Conservation (phyloP, 2,113 vertebrate species). For the Pleuronectes platessa region DNA sequence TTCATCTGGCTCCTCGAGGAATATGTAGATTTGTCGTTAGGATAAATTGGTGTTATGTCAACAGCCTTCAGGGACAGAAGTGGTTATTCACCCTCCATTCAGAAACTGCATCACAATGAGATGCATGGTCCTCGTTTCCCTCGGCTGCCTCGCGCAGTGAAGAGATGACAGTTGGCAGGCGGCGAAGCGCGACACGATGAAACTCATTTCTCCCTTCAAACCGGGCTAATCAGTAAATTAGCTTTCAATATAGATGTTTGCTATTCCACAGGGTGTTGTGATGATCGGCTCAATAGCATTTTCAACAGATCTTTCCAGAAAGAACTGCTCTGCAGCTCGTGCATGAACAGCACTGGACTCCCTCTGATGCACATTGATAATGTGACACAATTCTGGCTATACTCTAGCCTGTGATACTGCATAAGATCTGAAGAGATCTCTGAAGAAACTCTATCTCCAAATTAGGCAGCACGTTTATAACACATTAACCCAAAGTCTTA, state of each 20-base stretch:
- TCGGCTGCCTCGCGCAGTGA: constrained; percentile 21
- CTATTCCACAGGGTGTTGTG: constrained; percentile 13
- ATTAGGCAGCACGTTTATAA: neutral
- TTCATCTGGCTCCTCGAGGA: neutral
- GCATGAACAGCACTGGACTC: constrained; percentile 8
- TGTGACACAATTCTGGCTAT: constrained; percentile 1
- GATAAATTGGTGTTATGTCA: constrained; percentile 13
- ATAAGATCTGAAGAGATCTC: neutral
- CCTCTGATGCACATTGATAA: constrained; percentile 31
- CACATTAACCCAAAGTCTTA: constrained; percentile 2
- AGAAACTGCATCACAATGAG: constrained; percentile 26
- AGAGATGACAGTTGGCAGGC: constrained; percentile 48
- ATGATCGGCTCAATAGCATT: constrained; percentile 32
- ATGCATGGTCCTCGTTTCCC: constrained; percentile 27
- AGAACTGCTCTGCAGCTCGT: constrained; percentile 17
- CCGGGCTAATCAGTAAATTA: constrained; percentile 55
- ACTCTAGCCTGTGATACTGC: neutral
- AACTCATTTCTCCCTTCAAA: constrained; percentile 51
- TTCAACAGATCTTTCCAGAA: constrained; percentile 20
- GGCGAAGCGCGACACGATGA: neutral
- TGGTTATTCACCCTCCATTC: constrained; percentile 4
- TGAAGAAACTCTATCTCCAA: neutral
- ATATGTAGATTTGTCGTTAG: neutral
- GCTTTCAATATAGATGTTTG: constrained; percentile 42
- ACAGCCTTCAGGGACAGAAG: constrained; percentile 9